Base-by-base conservation (phyloP, 2,113 vertebrate genomes). In the Misgurnus mizolepis region DNA sequence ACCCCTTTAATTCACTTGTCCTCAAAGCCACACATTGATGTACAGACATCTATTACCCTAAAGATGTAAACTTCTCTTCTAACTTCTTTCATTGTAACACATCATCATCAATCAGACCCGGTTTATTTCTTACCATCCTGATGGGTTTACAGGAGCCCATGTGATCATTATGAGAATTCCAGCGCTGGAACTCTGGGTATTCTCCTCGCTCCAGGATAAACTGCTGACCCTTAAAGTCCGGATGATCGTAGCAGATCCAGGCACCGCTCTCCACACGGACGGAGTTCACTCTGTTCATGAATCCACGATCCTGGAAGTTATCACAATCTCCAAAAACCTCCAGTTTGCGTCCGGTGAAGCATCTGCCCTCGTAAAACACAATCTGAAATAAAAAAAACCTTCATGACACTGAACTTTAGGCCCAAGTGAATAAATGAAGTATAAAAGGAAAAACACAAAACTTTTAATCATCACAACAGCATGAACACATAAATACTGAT, bases 231-330 rank as follows among this genome's bases (percentile, higher is more conserved):
- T 89, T 93, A 80, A 96, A 97, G 88, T 96, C 92, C 0, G 95
- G 93, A 82, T 96, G 96, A 76, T 95, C 92, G 0, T 90, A 98
- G 89, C 96, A 97, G 88, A 96, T 91, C 95, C 95, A 98, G 1
- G 96, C 95, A 0, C 95, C 93, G 0, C 95, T 96, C 90, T 95
- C 94, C 83, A 96, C 95, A 0, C 92, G 92, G 91, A 97, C 94
- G 43, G 96, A 97, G 91, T 96, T 97, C 80, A 96, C 95, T 0
- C 93, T 88, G 90, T 95, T 96, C 94, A 94, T 93, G 86, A 98
- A 96, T 39, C 96, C 95, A 27, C 92, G 87, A 87, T 95, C 96
- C 91, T 96, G 96, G 91, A 98, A 96, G 93, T 93, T 96, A 89
- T 95, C 92, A 27, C 95, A 96, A 91, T 93, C 95, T 70, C 96